Percentiles rank a stretch among this genome's conserved stretches.
phyloP scores from a whole-genome alignment of 2,797 vertebrate genomes.

The Salmo trutta region DNA sequence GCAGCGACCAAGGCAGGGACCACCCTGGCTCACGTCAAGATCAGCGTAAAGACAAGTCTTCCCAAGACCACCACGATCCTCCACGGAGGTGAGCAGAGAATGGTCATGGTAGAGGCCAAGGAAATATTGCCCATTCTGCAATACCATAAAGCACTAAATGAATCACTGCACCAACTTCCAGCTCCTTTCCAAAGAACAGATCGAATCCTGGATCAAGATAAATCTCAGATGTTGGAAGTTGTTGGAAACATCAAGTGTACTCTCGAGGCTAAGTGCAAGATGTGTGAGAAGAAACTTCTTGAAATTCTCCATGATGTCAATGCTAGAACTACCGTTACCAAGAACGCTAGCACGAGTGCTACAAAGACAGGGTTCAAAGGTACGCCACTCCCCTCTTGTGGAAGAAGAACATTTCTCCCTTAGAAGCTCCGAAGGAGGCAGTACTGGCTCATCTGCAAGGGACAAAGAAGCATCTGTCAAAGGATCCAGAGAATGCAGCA shows the following conservation, averaged over 20 bases:
- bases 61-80: too few relatives aligned
- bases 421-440: too few relatives aligned
- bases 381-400: neutral
- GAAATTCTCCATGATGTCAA: constrained; percentile 10
- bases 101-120: neutral
- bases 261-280: constrained; percentile 2
- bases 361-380: neutral
- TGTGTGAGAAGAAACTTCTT: neutral
- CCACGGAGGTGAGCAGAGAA: neutral
- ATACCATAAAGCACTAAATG: neutral
- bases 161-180: neutral
- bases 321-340: neutral
- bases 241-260: constrained; percentile 9
- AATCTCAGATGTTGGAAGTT: neutral
- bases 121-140: neutral
- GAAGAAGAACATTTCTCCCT: neutral
- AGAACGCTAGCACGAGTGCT: neutral
- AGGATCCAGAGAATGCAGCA: neutral
- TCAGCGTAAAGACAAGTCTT: too few relatives aligned
- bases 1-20: too few relatives aligned
- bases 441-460: too few relatives aligned
- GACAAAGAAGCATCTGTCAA: neutral
- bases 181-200: neutral
- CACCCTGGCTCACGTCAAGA: too few relatives aligned
- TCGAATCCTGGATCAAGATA: neutral